A percentile compares a stretch with the other conserved stretches of the same genome.
These are phyloP conservation scores for Mesitornis unicolor DNA, from an alignment of 2,113 vertebrate species.

Conservation along the genomic window DNA sequence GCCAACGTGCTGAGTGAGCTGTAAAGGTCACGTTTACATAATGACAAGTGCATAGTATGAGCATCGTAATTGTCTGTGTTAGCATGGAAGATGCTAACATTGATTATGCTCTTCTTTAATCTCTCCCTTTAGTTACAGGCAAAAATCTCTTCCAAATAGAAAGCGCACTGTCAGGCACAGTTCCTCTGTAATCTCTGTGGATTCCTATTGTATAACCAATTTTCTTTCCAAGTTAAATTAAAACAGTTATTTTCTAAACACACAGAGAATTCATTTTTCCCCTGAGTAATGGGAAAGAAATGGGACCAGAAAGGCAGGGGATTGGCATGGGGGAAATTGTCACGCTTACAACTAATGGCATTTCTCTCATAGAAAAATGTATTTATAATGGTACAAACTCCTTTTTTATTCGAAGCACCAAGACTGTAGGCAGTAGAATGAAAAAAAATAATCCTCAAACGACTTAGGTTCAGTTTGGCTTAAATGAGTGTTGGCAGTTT, in stretches of 20 bases:
- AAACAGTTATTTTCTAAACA: background rate
- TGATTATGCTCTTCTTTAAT: slow-evolving; percentile 46
- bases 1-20: slow-evolving; percentile 5
- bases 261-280: background rate
- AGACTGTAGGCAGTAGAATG: background rate
- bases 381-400: background rate
- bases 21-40: slow-evolving; percentile 45
- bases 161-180: background rate
- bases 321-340: background rate
- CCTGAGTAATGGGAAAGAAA: background rate
- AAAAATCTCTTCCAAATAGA: background rate
- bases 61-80: background rate
- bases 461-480: background rate
- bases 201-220: background rate
- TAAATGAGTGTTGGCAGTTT: background rate
- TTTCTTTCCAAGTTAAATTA: slow-evolving; percentile 29
- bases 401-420: background rate
- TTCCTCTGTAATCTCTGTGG: background rate
- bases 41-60: background rate
- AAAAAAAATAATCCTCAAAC: background rate
- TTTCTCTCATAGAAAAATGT: background rate
- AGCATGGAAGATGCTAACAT: slow-evolving; percentile 4
- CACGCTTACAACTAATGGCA: background rate
- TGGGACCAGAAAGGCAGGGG: background rate
- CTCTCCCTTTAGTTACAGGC: slow-evolving; percentile 12